Evolutionary conservation across 2,113 vertebrate species (phyloP).

Genomic region (Austrofundulus limnaeus): DNA sequence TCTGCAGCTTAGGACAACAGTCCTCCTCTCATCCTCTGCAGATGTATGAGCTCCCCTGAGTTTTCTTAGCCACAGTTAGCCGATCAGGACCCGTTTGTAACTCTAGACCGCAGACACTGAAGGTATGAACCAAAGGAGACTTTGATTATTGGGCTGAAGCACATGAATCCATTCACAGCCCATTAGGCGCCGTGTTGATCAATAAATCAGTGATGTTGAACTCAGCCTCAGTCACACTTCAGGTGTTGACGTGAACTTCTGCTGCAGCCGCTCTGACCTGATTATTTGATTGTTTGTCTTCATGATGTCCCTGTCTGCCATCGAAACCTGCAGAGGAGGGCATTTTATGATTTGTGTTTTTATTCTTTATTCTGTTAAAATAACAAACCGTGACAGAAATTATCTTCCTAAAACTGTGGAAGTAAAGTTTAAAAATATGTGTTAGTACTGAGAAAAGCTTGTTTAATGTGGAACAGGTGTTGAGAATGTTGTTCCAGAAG

Average conservation of each 20-base stretch:
- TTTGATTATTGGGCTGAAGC: slow-evolving; percentile 24
- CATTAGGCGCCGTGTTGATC: slow-evolving; percentile 51
- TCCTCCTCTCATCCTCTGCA: background rate
- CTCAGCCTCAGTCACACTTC: slow-evolving; percentile 3
- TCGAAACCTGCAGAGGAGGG: too few species aligned
- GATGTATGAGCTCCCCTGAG: background rate
- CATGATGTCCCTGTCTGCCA: too few species aligned
- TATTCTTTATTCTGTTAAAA: too few species aligned
- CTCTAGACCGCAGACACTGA: slow-evolving; percentile 13
- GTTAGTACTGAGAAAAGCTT: too few species aligned
- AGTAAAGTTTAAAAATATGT: too few species aligned
- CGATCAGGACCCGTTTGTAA: slow-evolving; percentile 36
- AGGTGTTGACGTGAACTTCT: background rate
- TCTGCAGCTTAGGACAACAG: slow-evolving; percentile 4
- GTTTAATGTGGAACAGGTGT: too few species aligned
- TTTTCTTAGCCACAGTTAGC: slow-evolving; percentile 2
- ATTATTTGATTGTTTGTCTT: background rate
- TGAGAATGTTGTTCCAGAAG: too few species aligned
- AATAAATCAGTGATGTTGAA: slow-evolving; percentile 50
- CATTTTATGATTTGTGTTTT: too few species aligned
- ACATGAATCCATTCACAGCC: slow-evolving; percentile 46
- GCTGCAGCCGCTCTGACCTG: slow-evolving; percentile 8
- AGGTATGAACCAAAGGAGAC: slow-evolving; percentile 22
- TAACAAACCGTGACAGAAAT: too few species aligned
- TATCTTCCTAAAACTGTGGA: too few species aligned